These are phyloP conservation scores for Pongo abelii DNA, from an alignment of 2,113 vertebrate genomes.

Conservation along the genomic window DNA sequence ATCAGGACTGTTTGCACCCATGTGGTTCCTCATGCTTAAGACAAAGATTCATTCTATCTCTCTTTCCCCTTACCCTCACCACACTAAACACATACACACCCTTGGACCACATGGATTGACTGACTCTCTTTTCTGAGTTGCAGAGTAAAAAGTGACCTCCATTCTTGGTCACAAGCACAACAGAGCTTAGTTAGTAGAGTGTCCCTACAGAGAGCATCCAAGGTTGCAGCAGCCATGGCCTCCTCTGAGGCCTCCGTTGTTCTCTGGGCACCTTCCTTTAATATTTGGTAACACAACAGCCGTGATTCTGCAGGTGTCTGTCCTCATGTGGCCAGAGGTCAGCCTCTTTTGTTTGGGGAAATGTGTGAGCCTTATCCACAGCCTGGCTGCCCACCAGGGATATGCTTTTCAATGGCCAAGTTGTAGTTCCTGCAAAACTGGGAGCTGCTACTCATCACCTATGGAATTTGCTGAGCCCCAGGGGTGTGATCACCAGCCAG, in stretches of 20 bases:
- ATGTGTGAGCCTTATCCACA: not conserved
- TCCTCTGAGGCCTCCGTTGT: not conserved
- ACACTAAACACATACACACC: too few species aligned
- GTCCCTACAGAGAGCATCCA: fast-evolving
- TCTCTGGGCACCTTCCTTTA: not conserved
- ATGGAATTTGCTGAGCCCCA: too few species aligned
- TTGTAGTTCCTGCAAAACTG: not conserved
- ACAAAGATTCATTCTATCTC: fast-evolving
- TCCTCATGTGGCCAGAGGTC: not conserved
- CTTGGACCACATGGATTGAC: fast-evolving
- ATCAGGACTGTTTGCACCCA: not conserved
- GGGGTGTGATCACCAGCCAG: not conserved
- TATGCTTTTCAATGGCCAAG: fast-evolving
- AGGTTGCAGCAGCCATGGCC: fast-evolving
- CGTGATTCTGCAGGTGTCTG: fast-evolving
- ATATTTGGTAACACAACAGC: fast-evolving
- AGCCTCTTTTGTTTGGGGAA: not conserved
- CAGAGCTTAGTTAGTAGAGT: not conserved
- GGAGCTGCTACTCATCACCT: not conserved
- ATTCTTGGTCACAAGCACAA: fast-evolving
- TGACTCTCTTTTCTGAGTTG: not conserved
- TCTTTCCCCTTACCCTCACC: too few species aligned
- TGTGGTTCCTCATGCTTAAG: not conserved
- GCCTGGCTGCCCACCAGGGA: not conserved
- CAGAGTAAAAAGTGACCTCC: not conserved